Evolutionary conservation across 2,888 invertebrate genomes (phyloP).

Genomic region (Nemotelus nigrinus): DNA sequence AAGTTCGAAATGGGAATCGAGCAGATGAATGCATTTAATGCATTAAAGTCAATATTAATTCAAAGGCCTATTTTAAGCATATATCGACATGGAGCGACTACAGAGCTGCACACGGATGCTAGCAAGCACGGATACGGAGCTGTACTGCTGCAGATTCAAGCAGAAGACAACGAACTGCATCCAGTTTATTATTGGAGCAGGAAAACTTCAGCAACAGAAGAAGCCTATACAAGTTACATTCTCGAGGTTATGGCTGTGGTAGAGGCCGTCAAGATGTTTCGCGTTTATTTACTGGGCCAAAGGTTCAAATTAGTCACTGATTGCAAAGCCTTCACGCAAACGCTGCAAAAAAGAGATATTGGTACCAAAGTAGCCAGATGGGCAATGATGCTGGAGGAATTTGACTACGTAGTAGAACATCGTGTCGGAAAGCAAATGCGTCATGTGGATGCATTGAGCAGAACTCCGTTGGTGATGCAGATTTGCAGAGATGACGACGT

Average conservation of each 20-base stretch:
- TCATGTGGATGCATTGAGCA: conserved; percentile 42
- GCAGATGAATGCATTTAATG: conserved; percentile 1
- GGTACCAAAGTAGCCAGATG: conserved; percentile 55
- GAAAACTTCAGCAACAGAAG: conserved; percentile 56
- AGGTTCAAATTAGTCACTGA: conserved; percentile 58
- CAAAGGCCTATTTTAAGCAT: conserved; percentile 16
- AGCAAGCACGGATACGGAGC: conserved; percentile 55
- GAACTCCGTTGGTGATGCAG: not conserved
- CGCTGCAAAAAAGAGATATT: conserved; percentile 56
- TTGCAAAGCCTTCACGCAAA: too few species aligned
- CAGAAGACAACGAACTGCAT: conserved; percentile 53
- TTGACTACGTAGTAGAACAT: conserved; percentile 31
- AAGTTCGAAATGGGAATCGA: not conserved
- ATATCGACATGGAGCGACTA: conserved; percentile 46
- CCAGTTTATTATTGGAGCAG: conserved; percentile 57
- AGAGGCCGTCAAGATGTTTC: conserved; percentile 57
- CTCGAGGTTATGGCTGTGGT: conserved; percentile 59
- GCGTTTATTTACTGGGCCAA: conserved; percentile 56
- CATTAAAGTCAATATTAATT: not conserved
- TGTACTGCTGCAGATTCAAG: conserved; percentile 54
- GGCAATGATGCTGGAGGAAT: too few species aligned
- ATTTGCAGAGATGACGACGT: conserved; percentile 1
- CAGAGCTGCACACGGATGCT: conserved; percentile 54
- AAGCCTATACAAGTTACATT: conserved; percentile 58
- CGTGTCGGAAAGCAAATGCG: conserved; percentile 27